Evolutionary conservation across 2,888 invertebrate species (phyloP).

Genomic region (Shargacucullia verbasci): DNA sequence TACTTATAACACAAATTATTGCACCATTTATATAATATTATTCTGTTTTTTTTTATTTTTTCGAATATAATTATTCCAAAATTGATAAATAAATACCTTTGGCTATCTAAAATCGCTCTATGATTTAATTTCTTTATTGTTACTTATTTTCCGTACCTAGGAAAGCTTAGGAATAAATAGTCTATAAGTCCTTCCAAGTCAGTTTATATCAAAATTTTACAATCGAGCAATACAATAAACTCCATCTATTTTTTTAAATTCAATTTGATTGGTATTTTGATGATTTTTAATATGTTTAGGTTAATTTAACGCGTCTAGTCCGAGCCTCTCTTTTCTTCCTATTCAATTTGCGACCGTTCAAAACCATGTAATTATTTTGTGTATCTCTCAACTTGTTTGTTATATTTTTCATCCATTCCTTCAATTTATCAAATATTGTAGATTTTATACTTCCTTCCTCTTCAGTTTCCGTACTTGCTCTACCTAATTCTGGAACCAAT

Average conservation of each 20-base stretch:
- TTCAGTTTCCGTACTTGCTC: conserved; percentile 56
- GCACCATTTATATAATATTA: no score
- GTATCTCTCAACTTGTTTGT: conserved; percentile 59
- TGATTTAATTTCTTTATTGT: no score
- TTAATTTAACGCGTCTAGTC: conserved; percentile 68
- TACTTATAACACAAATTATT: background rate
- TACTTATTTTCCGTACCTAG: no score
- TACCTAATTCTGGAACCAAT: conserved; percentile 53
- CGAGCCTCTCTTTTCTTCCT: conserved; percentile 75
- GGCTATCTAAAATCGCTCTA: no score
- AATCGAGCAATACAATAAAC: background rate
- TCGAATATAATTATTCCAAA: no score
- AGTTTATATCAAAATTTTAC: no score
- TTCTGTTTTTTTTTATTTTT: no score
- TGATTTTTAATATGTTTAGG: conserved; percentile 2
- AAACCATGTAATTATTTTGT: conserved; percentile 21
- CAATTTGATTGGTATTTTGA: no score
- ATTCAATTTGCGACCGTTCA: conserved; percentile 67
- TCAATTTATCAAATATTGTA: conserved; percentile 68
- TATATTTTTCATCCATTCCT: conserved; percentile 68
- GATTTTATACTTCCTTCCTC: conserved; percentile 48
- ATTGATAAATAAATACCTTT: no score
- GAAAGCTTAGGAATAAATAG: no score
- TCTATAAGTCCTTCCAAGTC: no score
- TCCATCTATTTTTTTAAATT: no score